Evolutionary conservation across 2,797 vertebrate genomes (phyloP).

Genomic region (Morus bassanus): DNA sequence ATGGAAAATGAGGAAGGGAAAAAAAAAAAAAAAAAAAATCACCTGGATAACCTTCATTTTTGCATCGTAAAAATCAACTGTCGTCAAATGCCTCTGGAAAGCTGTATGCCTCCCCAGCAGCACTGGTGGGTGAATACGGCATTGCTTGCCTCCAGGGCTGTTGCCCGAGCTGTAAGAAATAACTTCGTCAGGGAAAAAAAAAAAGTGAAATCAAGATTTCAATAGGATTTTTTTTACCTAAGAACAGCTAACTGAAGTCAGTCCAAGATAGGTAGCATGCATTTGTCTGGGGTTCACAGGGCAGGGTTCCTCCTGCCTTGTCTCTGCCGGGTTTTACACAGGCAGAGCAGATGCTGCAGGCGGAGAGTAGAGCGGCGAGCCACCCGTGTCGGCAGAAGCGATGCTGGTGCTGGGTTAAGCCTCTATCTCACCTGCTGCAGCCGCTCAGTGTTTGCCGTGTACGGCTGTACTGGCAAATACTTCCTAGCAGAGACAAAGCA

Average conservation of each 20-base stretch:
- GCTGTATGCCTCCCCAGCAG: rapidly evolving
- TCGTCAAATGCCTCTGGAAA: neutral
- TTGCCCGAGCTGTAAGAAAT: neutral
- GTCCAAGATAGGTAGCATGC: neutral
- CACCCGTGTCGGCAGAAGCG: rapidly evolving
- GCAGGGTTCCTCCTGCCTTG: neutral
- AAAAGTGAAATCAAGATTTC: neutral
- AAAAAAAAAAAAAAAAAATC: too few relatives aligned
- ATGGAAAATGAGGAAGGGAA: neutral
- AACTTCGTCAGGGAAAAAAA: rapidly evolving
- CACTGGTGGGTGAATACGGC: neutral
- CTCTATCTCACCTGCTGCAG: rapidly evolving
- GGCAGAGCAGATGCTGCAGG: neutral
- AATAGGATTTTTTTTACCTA: neutral
- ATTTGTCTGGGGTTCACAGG: rapidly evolving
- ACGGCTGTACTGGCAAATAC: neutral
- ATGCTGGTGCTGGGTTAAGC: neutral
- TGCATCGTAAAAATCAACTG: neutral
- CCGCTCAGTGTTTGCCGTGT: rapidly evolving
- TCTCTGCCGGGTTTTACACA: neutral
- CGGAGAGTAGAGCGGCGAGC: neutral
- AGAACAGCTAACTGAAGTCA: neutral
- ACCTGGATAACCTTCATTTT: neutral
- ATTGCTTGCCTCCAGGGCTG: too few relatives aligned
- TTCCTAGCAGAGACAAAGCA: neutral